These are phyloP conservation scores for Coronaproctus castanopsis DNA, from an alignment of 2,888 invertebrate species.

Conservation along the genomic window DNA sequence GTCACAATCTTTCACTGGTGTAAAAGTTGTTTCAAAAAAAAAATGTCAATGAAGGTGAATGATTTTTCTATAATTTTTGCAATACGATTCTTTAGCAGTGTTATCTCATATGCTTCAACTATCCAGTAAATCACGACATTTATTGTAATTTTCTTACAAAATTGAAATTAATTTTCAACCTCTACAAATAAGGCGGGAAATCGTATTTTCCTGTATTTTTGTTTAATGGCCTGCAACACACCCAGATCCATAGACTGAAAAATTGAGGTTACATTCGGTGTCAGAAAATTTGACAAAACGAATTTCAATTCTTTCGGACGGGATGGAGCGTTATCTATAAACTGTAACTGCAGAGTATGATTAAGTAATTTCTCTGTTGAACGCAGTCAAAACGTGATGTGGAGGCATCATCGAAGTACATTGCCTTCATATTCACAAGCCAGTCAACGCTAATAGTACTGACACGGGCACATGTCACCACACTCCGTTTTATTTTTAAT, in stretches of 20 bases:
- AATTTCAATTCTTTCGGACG: neutral
- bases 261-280: neutral
- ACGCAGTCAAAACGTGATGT: too few species aligned
- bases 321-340: neutral
- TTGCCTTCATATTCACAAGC: too few species aligned
- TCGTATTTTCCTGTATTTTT: neutral
- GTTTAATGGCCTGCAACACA: neutral
- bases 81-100: too few species aligned
- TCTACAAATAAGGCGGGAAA: neutral
- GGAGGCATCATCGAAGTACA: too few species aligned
- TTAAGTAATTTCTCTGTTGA: neutral
- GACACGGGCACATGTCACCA: too few species aligned
- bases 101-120: too few species aligned
- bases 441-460: too few species aligned
- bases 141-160: conserved; percentile 11
- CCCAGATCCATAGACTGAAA: neutral
- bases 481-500: too few species aligned
- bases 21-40: neutral
- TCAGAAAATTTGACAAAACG: neutral
- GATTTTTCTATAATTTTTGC: conserved; percentile 15
- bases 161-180: neutral
- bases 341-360: neutral
- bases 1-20: neutral
- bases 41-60: neutral
- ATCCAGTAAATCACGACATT: too few species aligned